These are phyloP conservation scores for Phataginus tricuspis DNA, from an alignment of 2,797 vertebrate species.

Conservation along the genomic window DNA sequence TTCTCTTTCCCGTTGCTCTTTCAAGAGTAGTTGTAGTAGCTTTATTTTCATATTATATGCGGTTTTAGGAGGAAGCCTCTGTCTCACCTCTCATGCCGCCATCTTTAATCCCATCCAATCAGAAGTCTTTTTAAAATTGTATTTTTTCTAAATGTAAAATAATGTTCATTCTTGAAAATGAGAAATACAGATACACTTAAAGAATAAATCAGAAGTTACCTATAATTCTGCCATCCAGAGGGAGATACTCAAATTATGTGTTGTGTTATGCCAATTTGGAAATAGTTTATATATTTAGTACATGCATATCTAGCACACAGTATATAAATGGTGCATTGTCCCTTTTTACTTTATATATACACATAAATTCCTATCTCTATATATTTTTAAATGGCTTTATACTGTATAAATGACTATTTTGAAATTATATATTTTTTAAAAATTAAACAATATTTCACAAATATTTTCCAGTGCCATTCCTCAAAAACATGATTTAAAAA, in stretches of 20 bases:
- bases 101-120: too few species aligned
- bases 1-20: too few species aligned
- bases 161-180: conserved; percentile 11
- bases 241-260: conserved; percentile 24
- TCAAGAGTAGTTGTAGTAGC: too few species aligned
- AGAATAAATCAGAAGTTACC: conserved; percentile 41
- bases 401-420: conserved; percentile 35
- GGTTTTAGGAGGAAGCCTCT: too few species aligned
- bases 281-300: not conserved
- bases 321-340: not conserved
- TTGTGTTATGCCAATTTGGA: not conserved
- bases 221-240: not conserved
- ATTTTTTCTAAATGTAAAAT: conserved; percentile 31
- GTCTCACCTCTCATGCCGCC: too few species aligned
- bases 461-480: not conserved
- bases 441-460: conserved; percentile 16
- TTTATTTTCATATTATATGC: too few species aligned
- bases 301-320: not conserved
- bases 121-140: conserved; percentile 17
- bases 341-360: not conserved
- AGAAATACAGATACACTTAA: conserved; percentile 37
- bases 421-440: not conserved
- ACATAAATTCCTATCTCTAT: not conserved
- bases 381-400: not conserved
- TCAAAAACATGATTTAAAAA: conserved; percentile 24